A percentile compares a stretch with the other conserved stretches of the same genome.
phyloP scores from a whole-genome alignment of 2,888 invertebrate species.

The Brachycybe producta region DNA sequence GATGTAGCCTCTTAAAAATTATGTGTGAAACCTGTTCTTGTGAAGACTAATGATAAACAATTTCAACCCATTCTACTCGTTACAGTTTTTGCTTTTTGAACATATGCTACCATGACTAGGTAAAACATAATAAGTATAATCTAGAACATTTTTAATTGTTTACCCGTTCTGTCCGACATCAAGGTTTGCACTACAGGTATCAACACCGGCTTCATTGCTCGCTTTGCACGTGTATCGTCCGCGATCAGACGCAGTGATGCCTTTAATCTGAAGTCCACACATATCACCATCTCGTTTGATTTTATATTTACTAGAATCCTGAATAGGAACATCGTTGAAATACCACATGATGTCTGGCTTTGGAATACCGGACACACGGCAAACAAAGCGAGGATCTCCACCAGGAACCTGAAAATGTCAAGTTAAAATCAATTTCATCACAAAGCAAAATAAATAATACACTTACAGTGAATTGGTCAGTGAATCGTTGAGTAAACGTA shows the following conservation, averaged over 20 bases:
- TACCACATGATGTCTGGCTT: conserved; percentile 76
- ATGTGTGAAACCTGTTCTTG: no score
- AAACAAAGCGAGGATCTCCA: conserved; percentile 69
- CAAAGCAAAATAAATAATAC: not conserved
- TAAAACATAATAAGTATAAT: not conserved
- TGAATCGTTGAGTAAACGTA: conserved; percentile 59
- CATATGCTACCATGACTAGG: not conserved
- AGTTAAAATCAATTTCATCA: not conserved
- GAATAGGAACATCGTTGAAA: conserved; percentile 61
- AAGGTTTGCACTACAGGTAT: conserved; percentile 47
- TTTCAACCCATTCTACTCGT: no score
- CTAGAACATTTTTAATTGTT: conserved; percentile 30
- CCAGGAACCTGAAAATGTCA: conserved; percentile 46
- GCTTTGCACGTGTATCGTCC: conserved; percentile 67
- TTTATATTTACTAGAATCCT: conserved; percentile 50
- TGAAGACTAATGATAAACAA: no score
- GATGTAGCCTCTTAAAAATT: no score
- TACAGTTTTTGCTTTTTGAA: no score
- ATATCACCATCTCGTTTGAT: conserved; percentile 41
- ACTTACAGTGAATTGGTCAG: conserved; percentile 50
- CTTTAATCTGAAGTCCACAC: conserved; percentile 58
- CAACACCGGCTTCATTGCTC: conserved; percentile 64
- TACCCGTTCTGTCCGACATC: conserved; percentile 72
- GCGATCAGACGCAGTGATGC: conserved; percentile 52
- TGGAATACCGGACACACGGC: conserved; percentile 65